These are phyloP conservation scores for Drosophila anomelani DNA, from an alignment of 2,888 invertebrate species.

Conservation along the genomic window DNA sequence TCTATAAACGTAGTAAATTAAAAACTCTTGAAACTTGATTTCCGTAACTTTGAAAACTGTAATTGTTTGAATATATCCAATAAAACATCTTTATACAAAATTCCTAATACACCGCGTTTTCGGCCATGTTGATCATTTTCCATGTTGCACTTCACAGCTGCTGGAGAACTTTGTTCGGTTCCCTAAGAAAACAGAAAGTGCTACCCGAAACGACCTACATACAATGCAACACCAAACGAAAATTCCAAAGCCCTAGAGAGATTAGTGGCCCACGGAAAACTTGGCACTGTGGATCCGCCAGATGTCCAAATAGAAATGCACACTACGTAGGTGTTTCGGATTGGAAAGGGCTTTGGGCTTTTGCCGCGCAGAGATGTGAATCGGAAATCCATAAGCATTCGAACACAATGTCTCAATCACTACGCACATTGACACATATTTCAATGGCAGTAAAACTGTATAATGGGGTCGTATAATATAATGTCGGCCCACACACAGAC, in stretches of 20 bases:
- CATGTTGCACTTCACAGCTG: slow-evolving; percentile 28
- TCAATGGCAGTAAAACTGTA: slow-evolving; percentile 62
- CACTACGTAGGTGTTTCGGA: slow-evolving; percentile 57
- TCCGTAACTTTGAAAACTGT: background rate
- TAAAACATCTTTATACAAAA: background rate
- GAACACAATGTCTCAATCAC: slow-evolving; percentile 72
- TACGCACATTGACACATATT: slow-evolving; percentile 70
- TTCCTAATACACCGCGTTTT: background rate
- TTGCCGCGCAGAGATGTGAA: slow-evolving; percentile 28
- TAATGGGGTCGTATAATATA: slow-evolving; percentile 38
- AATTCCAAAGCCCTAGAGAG: slow-evolving; percentile 40
- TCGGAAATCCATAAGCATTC: slow-evolving; percentile 63
- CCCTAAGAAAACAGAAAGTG: slow-evolving; percentile 53
- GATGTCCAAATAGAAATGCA: slow-evolving; percentile 29
- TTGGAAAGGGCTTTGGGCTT: slow-evolving; percentile 53
- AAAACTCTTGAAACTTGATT: background rate
- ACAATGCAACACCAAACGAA: slow-evolving; percentile 16
- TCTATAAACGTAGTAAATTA: no score
- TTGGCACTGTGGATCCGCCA: slow-evolving; percentile 25
- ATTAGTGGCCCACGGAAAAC: slow-evolving; percentile 46
- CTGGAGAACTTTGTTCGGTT: slow-evolving; percentile 26
- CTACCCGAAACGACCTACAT: slow-evolving; percentile 49
- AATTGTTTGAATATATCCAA: background rate
- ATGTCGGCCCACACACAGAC: slow-evolving; percentile 40
- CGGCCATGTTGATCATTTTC: slow-evolving; percentile 30